Conservation (phyloP, 2,113 vertebrate species). For the Perca fluviatilis region DNA sequence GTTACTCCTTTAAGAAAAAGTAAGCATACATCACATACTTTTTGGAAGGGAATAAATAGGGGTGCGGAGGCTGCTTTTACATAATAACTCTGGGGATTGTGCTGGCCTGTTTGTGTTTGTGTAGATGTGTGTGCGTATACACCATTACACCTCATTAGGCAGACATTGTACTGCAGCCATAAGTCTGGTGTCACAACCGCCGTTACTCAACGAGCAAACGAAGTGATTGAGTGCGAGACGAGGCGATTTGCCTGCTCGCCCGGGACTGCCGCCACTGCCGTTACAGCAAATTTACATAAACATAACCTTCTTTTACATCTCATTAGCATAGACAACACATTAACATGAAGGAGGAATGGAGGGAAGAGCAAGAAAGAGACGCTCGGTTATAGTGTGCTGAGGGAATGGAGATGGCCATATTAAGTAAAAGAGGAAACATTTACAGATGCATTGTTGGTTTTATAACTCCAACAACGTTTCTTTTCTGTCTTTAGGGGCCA, state of each 20-base stretch:
- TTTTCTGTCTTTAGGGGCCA: conserved; percentile 22
- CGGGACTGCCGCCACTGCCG: conserved; percentile 33
- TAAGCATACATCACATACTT: conserved; percentile 42
- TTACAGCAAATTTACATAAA: conserved; percentile 74
- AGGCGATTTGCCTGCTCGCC: conserved; percentile 51
- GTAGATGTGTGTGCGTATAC: conserved; percentile 9
- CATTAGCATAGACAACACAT: conserved; percentile 75
- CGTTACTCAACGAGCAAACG: conserved; percentile 30
- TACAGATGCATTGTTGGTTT: conserved; percentile 45
- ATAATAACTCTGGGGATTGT: conserved; percentile 31
- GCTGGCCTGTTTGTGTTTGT: conserved; percentile 30
- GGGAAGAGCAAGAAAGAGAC: conserved; percentile 7
- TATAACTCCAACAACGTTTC: conserved; percentile 27
- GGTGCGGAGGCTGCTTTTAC: conserved; percentile 19
- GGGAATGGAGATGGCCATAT: conserved; percentile 28
- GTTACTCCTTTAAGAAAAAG: conserved; percentile 13
- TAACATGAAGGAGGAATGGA: conserved; percentile 23
- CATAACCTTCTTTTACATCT: conserved; percentile 64
- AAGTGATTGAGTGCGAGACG: conserved; percentile 58
- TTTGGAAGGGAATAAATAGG: conserved; percentile 14
- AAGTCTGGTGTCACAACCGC: conserved; percentile 47
- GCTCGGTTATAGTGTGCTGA: conserved; percentile 23
- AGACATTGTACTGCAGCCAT: conserved; percentile 62
- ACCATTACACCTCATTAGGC: conserved; percentile 68
- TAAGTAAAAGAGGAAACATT: conserved; percentile 47